Evolutionary conservation across 1,140 invertebrate species (phyloP).

Genomic region (Eumaeus atala): DNA sequence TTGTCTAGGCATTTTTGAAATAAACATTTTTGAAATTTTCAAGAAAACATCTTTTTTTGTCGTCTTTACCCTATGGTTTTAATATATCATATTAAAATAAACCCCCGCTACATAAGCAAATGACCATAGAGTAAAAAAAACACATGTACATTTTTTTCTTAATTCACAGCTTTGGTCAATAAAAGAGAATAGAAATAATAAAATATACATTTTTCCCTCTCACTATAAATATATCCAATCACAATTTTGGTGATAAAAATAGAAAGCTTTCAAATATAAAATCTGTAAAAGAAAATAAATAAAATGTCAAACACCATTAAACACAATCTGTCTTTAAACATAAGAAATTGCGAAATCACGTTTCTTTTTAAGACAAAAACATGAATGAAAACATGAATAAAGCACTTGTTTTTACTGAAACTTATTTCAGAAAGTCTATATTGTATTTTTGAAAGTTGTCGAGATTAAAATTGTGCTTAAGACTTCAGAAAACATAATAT

Average conservation of each 20-base stretch:
- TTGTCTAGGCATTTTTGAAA: conserved; percentile 9
- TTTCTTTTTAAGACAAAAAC: no score
- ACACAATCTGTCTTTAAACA: background rate
- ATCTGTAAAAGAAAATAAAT: conserved; percentile 15
- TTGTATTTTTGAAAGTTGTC: no score
- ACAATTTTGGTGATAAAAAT: conserved; percentile 25
- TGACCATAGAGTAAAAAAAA: background rate
- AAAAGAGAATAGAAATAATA: conserved; percentile 43
- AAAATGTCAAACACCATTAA: conserved; percentile 8
- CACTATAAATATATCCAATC: conserved; percentile 36
- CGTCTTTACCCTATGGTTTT: conserved; percentile 6
- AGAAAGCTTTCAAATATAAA: conserved; percentile 10
- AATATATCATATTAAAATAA: conserved; percentile 8
- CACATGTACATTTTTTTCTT: conserved; percentile 34
- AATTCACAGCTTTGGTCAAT: conserved; percentile 66
- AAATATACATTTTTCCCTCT: conserved; percentile 39
- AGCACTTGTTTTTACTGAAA: no score
- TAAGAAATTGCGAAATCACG: no score
- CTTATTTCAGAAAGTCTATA: no score
- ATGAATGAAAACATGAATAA: no score
- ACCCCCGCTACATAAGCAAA: background rate
- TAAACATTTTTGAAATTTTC: conserved; percentile 20
- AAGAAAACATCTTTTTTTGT: conserved; percentile 9
- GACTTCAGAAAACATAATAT: no score
- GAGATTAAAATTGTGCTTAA: no score